Evolutionary conservation across 2,113 vertebrate genomes (phyloP), one percentile per base, ranked within the genome.

Genomic region (Lepus americanus): DNA sequence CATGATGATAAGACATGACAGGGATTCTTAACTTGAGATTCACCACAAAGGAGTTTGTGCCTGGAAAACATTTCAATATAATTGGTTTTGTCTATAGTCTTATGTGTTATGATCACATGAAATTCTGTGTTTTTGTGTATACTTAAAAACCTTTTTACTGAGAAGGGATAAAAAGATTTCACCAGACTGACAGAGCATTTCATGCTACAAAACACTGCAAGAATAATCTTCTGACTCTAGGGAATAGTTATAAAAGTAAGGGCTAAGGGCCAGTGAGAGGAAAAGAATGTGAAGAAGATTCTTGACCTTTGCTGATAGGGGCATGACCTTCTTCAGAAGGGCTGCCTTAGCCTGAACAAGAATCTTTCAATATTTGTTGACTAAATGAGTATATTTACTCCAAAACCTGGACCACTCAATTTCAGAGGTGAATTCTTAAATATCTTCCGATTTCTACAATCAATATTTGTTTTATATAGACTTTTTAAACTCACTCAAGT

Each of bases 381-480:
- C 85, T 88, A 91, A 94, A 89, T 82, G 19, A 81, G 55, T 67
- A 77, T 85, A 59, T 11, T 78, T 33, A 82, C 23, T 25, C 67
- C 8, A 20, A 94, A 95, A 88, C 59, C 36, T 92, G 63, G 25
- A 59, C 25, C 39, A 94, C 14, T 16, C 77, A 80, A 67, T 95
- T 83, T 80, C 49, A 78, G 78, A 86, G 49, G 39, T 55, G 86
- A 79, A 85, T 76, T 7, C 22, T 87, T 69, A 82, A 89, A 70
- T 63, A 33, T 19, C 53, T 90, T 89, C 67, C 36, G n/a, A 73
- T 85, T 88, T 95, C 36, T 90, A 55, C n/a, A 59, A n/a, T 67
- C 82, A 84, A 85, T 92, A 94, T 44, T 81, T 92, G 59, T 39
- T 70, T 69, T 87, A 31, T 70, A 20, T 6, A 53, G 12, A 69